Base-by-base conservation (phyloP, 2,113 vertebrate species). In the Alethe diademata region DNA sequence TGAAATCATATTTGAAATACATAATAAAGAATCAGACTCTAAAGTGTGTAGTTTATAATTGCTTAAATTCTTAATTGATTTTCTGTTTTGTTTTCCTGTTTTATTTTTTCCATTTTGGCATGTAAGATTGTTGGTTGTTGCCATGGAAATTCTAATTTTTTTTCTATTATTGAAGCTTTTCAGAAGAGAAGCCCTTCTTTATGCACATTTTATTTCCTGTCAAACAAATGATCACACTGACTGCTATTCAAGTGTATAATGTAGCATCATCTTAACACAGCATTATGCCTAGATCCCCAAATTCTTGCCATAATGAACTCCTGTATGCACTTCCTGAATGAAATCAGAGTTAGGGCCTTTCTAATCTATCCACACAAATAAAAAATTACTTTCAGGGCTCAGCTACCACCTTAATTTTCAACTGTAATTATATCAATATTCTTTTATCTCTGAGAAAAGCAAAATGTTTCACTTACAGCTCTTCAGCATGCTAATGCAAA, bases 111-210 rank as follows among this genome's bases (percentile, higher is more conserved):
- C 66, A 50, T 94, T 96, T 96, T 95, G 97, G 86, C 88, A 95
- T 89, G 66, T 93, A 88, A 95, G 93, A 93, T 82, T 97, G 96
- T 97, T 98, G 75, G 93, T 93, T 89, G 97, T 98, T 97, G 66
- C 97, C 91, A 98, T 98, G 93, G 97, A 23, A 92, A 98, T 97
- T 97, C 83, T 97, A 97, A 92, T 96, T 97, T 90, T 98, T 98
- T 97, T 97, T 96, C 96, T 96, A 84, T 91, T 98, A 96, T 95
- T 96, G 54, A 62, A 96, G 94, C 82, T 86, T 96, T 97, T 97
- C 92, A 95, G 90, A 95, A 96, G 93, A 96, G 94, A 92, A 95
- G 76, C 87, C 85, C 86, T 97, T 96, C 91, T 94, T 97, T 91
- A 86, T 78, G 74, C 90, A 93, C 93, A 91, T 97, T 97, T 83